These are phyloP conservation scores for Cyphomyrus plagiostoma DNA, from an alignment of 2,113 vertebrate species.

Conservation along the genomic window DNA sequence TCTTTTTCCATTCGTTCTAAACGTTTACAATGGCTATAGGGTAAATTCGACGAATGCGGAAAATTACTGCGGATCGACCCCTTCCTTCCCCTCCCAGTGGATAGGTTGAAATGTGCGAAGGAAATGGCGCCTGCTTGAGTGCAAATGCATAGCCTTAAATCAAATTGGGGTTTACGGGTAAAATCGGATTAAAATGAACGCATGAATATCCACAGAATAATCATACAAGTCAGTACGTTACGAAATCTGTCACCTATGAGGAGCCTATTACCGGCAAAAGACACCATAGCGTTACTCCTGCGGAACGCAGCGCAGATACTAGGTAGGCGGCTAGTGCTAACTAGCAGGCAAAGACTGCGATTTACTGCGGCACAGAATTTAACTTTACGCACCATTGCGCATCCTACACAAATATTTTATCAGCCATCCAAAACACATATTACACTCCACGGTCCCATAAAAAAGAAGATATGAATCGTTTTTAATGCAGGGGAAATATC, in stretches of 20 bases:
- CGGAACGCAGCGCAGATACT: not conserved
- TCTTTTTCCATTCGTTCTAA: not conserved
- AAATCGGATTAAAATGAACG: not conserved
- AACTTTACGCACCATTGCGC: not conserved
- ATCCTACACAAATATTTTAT: not conserved
- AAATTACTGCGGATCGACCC: not conserved
- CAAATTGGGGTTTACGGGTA: not conserved
- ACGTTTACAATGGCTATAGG: not conserved
- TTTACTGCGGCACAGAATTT: not conserved
- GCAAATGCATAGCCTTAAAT: not conserved
- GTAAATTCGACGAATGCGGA: not conserved
- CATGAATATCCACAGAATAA: not conserved
- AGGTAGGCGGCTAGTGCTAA: not conserved
- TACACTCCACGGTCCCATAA: not conserved
- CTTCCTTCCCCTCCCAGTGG: constrained; percentile 3
- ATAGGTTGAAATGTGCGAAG: not conserved
- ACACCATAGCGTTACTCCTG: not conserved
- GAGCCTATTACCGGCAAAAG: not conserved
- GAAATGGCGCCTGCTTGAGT: constrained; percentile 12
- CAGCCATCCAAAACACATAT: not conserved
- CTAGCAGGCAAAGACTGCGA: not conserved
- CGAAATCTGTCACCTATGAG: not conserved
- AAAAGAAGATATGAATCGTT: not conserved
- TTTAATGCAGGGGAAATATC: not conserved
- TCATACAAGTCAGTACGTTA: not conserved